Base-by-base conservation (phyloP, 1,140 invertebrate genomes). In the Drosophila watanabei region DNA sequence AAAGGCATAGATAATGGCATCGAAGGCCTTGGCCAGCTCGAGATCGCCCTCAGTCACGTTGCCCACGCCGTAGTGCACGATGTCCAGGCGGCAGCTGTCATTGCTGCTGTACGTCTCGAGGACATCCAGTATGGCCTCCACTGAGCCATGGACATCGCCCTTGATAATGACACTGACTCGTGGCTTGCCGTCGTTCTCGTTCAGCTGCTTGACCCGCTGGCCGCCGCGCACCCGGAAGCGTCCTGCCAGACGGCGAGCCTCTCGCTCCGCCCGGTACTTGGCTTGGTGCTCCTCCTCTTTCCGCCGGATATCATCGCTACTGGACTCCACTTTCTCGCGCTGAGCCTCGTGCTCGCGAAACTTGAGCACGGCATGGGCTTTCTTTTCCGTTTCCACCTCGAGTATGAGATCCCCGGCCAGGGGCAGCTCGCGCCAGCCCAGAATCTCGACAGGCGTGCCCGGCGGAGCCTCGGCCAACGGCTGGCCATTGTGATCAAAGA, bases 81-180 rank as follows among this genome's bases (percentile, higher is more conserved):
- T 92, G 83, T 98, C 96, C 8, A 99, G 93, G 39, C 95, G 94
- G 88, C 98, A 98, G 32, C 95, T 94, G 7, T 96, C 94, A 70
- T 96, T 93, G 51, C 95, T 95, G 58, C 96, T 94, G 90, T 99
- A 99, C 0, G 98, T 98, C 58, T 98, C 97, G 30, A 99, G 92
- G 33, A 98, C 96, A 93, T 99, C 97, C 45, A 99, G 93, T 76
- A 99, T 97, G 2, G 99, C 98, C 94, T 99, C 98, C 10, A 99
- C 95, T 11, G 98, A 98, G 0, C 98, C 97, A 93, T 97, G 96
- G 4, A 98, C 97, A 93, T 99, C 98, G 33, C 95, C 94, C 93
- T 96, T 96, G 16, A 96, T 65, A 20, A 96, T 93, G n/a, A 96
- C 63, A 87, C 95, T 95, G 14, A 96, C 79, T 61, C 92, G 92